Base-by-base conservation (phyloP, 2,797 vertebrate genomes). In the Ptychobarbus kaznakovi region DNA sequence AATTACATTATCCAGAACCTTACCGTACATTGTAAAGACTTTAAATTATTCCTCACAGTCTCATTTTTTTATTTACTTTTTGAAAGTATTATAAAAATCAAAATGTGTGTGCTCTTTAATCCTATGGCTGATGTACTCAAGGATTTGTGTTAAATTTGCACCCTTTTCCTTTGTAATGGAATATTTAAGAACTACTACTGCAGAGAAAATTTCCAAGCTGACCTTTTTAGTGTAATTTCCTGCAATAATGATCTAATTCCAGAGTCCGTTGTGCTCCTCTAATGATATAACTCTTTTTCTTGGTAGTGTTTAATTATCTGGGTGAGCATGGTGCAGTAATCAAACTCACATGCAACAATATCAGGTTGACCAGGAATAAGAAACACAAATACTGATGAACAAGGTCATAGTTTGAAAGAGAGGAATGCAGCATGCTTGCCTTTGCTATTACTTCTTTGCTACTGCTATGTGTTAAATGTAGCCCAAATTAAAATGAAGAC, bases 201-300 rank as follows among this genome's bases (percentile, higher is more conserved):
- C 25, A 53, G 58, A 80, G 49, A 42, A 79, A 68, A 70, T 86
- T 81, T 83, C 49, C 61, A 65, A 58, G 80, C 75, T 90, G 87
- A 90, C 86, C 89, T 90, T 88, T 88, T 89, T 82, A 82, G 25
- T 79, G 12, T 78, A 86, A 85, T 84, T 88, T 87, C 63, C 78
- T 86, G 72, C 87, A 84, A 88, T 90, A 87, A 87, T 88, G 84
- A 83, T 83, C 82, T 88, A 77, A 82, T 88, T 89, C 83, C 81
- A 65, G 78, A 88, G 81, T 78, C 86, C 53, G 28, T 81, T 73
- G 87, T 87, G 81, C 88, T 69, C 49, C 83, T 70, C 75, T 88
- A 87, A 89, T 83, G 86, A 90, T 86, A 74, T 16, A 76, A 79
- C 73, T 84, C 73, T 72, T 86, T 68, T 75, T 72, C 85, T 81